These are phyloP conservation scores for Rhabdornis inornatus DNA, from an alignment of 2,113 vertebrate genomes.

Conservation along the genomic window DNA sequence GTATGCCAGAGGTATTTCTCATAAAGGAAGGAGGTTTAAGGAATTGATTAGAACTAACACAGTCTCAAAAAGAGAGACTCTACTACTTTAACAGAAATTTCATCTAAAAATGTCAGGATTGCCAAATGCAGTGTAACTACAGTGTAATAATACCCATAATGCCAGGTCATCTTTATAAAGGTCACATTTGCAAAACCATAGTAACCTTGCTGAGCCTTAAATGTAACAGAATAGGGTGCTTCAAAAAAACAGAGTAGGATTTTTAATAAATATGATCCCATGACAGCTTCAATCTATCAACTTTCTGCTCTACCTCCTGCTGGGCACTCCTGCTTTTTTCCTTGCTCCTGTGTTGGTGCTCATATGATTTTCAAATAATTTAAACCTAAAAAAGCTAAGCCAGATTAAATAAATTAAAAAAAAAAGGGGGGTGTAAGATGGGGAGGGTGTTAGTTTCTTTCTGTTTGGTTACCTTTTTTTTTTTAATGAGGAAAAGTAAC, in stretches of 20 bases:
- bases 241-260: neutral
- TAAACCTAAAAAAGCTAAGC: neutral
- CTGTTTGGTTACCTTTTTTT: neutral
- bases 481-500: neutral
- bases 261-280: neutral
- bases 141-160: neutral
- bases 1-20: neutral
- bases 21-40: neutral
- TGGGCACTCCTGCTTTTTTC: neutral
- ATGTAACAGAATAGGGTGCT: neutral
- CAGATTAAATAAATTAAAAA: neutral
- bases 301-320: neutral
- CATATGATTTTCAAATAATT: neutral
- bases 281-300: neutral
- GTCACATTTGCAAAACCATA: neutral
- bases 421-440: rapidly evolving
- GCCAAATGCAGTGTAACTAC: neutral
- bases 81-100: neutral
- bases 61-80: neutral
- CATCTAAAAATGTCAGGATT: neutral
- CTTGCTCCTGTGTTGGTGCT: neutral
- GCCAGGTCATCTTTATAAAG: neutral
- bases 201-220: neutral
- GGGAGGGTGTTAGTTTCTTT: no score
- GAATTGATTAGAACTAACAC: neutral